phyloP scores from a whole-genome alignment of 2,888 invertebrate genomes.

The Cephonodes hylas region DNA sequence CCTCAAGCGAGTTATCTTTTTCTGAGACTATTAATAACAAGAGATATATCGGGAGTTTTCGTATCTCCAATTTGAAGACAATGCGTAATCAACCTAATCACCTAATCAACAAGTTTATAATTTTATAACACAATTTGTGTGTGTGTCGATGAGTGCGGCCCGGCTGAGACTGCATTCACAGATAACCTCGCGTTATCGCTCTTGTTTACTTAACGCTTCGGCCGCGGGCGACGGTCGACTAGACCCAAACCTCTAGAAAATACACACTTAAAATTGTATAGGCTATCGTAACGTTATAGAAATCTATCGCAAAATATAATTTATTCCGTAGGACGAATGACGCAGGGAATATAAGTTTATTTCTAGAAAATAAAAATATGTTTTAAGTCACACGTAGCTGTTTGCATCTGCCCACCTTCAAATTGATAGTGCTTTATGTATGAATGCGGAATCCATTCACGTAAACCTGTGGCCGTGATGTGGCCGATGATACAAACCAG shows the following conservation, averaged over 20 bases:
- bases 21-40: too few species aligned
- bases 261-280: not conserved
- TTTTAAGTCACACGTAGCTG: not conserved
- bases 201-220: conserved; percentile 61
- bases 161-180: conserved; percentile 45
- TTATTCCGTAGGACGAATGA: too few species aligned
- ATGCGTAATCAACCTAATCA: too few species aligned
- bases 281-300: too few species aligned
- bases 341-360: too few species aligned
- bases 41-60: too few species aligned
- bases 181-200: conserved; percentile 72
- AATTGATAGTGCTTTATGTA: not conserved
- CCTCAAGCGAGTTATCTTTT: too few species aligned
- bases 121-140: conserved; percentile 10
- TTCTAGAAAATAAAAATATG: not conserved
- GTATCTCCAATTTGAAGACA: too few species aligned
- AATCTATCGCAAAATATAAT: too few species aligned
- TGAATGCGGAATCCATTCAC: conserved; percentile 2
- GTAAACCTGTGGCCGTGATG: conserved; percentile 8
- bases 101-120: not conserved
- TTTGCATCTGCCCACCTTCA: not conserved
- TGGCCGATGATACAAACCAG: conserved; percentile 13
- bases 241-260: not conserved
- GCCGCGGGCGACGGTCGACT: conserved; percentile 9
- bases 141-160: conserved; percentile 39